These are phyloP conservation scores for Elachura formosa DNA, from an alignment of 2,113 vertebrate genomes.

Conservation along the genomic window DNA sequence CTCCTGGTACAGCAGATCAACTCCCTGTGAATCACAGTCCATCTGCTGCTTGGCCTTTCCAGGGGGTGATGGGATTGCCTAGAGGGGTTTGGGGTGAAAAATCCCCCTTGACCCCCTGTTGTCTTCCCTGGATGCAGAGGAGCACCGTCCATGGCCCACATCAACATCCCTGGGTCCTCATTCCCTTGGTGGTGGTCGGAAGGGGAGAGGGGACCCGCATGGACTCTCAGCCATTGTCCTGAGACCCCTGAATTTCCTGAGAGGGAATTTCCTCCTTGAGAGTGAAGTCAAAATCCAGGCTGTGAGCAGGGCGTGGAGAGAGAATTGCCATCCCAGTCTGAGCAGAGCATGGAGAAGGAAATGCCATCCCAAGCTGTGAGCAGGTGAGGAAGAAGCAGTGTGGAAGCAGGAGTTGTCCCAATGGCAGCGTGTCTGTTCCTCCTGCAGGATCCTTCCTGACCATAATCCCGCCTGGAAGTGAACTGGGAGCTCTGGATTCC, in stretches of 20 bases:
- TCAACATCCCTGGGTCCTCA: neutral
- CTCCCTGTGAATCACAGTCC: neutral
- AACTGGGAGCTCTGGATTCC: neutral
- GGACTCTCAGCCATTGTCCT: rapidly evolving
- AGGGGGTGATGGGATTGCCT: neutral
- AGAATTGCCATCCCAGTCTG: neutral
- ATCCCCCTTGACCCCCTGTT: rapidly evolving
- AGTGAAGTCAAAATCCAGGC: neutral
- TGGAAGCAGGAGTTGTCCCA: neutral
- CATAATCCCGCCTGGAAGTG: neutral
- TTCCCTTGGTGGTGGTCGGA: neutral
- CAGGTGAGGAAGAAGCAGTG: neutral
- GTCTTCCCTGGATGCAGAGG: neutral
- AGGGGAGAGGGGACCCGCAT: neutral
- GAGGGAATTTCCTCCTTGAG: neutral
- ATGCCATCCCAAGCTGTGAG: neutral
- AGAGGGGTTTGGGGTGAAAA: neutral
- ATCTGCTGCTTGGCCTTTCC: neutral
- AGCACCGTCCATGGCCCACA: neutral
- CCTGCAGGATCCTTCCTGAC: neutral
- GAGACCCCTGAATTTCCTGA: neutral
- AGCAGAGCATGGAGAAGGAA: neutral
- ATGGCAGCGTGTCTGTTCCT: neutral
- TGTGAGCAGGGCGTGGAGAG: neutral
- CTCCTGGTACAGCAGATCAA: neutral